Conservation (phyloP, 2,113 vertebrate genomes). For the Trogon melanurus region DNA sequence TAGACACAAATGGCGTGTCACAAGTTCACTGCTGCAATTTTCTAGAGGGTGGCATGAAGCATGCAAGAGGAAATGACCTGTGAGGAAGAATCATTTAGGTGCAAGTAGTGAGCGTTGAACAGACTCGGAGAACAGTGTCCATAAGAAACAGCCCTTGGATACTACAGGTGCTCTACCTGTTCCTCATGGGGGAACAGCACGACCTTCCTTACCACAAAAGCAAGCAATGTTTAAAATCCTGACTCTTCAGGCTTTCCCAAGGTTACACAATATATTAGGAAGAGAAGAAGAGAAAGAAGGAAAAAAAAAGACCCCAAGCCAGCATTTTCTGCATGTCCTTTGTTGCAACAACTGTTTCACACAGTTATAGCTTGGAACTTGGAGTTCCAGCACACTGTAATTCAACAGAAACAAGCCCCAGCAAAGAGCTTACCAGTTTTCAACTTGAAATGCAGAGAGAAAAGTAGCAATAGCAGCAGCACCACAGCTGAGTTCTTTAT, state of each 20-base stretch:
- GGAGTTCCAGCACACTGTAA: not conserved
- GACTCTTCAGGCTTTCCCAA: not conserved
- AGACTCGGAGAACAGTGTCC: not conserved
- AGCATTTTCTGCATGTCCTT: not conserved
- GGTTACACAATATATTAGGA: not conserved
- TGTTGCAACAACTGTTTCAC: not conserved
- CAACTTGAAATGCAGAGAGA: slow-evolving; percentile 21
- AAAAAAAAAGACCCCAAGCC: not conserved
- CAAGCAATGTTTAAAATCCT: not conserved
- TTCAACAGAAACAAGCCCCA: not conserved
- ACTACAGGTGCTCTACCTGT: not conserved
- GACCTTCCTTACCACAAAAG: not conserved
- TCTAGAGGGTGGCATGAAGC: not conserved
- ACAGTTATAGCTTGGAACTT: not conserved
- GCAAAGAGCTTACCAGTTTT: slow-evolving; percentile 50
- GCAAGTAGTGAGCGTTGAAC: not conserved
- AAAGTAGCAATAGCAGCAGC: slow-evolving; percentile 38
- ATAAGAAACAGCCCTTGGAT: not conserved
- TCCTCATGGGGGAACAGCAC: not conserved
- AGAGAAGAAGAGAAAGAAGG: not conserved
- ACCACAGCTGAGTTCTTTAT: slow-evolving; percentile 77
- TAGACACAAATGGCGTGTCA: not conserved
- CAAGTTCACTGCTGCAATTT: not conserved
- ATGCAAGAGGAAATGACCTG: not conserved
- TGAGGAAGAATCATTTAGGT: not conserved